Base-by-base conservation (phyloP, 2,888 invertebrate genomes). In the Heliconius charithonia region DNA sequence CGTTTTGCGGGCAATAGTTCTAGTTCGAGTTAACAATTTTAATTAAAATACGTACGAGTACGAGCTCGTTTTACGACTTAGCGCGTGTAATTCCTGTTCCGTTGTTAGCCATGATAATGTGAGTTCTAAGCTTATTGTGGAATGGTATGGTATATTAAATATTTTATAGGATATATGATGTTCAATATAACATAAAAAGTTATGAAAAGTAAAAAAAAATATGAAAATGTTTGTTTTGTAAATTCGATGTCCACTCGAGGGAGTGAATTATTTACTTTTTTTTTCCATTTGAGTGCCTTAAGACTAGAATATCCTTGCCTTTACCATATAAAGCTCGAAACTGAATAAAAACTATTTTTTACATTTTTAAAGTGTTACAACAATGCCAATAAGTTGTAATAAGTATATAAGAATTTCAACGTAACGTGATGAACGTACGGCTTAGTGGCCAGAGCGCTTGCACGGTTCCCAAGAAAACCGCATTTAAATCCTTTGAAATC, bases 1-100 rank as follows among this genome's bases (percentile, higher is more conserved):
- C 76, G 67, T 79, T 79, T 76, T 80, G 77, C 77, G 66, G 74
- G 76, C 78, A 77, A 81, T 78, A 78, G 75, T 74, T 79, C 65
- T 77, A 79, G 67, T 67, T 74, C 37, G 69, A 62, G 62, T 63
- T 77, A 77, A 74, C 77, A 70, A 70, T 77, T 80, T 78, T 80
- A 80, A 80, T 80, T 80, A 80, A 78, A 78, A 72, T 67, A 62
- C 59, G 72, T 75, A 62, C 75, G 59, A 73, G 73, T 69, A 62
- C 78, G 59, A 73, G 73, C 76, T 80, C 63, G 69, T 67, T 66
- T 73, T 32, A 76, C 51, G 67, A 56, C 63, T 74, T 75, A 10
- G 29, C 37, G 72, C 59, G 25, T 79, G 66, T 62, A 62, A 45
- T 74, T 78, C n/a, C 41, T 9, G 41, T n/a, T 37, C 25, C 41